Evolutionary conservation across 2,888 invertebrate species (phyloP).

Genomic region (Pyrrhosoma nymphula): DNA sequence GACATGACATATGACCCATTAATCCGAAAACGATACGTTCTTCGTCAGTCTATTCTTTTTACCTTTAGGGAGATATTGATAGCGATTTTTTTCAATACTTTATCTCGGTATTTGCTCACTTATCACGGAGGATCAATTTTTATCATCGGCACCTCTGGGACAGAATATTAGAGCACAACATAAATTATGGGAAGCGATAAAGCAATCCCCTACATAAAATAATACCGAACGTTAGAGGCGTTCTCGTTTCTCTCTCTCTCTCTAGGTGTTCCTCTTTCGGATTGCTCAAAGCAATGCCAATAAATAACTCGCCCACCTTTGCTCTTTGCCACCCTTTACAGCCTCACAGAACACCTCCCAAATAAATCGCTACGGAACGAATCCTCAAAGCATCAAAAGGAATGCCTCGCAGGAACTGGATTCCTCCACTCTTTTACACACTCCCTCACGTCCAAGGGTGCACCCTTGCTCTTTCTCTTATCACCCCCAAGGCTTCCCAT

Average conservation of each 20-base stretch:
- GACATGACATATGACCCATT: constrained; percentile 6
- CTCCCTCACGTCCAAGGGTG: too few relatives aligned
- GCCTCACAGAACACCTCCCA: too few relatives aligned
- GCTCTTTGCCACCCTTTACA: neutral
- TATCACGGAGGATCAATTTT: neutral
- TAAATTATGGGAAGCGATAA: constrained; percentile 1
- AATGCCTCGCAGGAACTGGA: too few relatives aligned
- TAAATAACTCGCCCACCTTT: neutral
- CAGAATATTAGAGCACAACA: neutral
- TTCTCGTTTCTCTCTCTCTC: neutral
- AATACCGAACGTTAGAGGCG: neutral
- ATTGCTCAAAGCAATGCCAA: neutral
- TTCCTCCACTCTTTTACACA: too few relatives aligned
- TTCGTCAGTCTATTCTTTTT: neutral
- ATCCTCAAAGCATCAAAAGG: too few relatives aligned
- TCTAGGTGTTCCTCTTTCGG: neutral
- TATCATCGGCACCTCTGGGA: neutral
- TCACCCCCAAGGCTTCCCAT: too few relatives aligned
- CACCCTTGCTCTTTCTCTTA: too few relatives aligned
- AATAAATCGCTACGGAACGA: too few relatives aligned
- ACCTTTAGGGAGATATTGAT: neutral
- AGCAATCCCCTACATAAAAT: neutral
- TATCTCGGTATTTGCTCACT: neutral
- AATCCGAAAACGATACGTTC: neutral
- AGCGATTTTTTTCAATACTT: neutral